These are phyloP conservation scores for Protobothrops flavoviridis DNA, from an alignment of 2,113 vertebrate genomes.

Conservation along the genomic window DNA sequence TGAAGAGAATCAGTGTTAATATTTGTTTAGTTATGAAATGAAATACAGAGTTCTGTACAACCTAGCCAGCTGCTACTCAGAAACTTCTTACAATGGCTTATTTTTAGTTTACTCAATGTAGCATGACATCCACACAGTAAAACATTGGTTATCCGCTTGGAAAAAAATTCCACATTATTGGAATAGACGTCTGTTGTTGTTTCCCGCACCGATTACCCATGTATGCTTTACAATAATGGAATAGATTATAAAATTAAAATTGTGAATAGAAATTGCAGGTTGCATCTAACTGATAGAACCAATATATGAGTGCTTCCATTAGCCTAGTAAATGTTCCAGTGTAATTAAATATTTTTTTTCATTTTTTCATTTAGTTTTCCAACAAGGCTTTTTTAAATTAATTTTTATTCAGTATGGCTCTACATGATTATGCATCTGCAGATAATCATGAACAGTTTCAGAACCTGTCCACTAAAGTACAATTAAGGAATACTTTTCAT, in stretches of 20 bases:
- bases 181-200: not conserved
- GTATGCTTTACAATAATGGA: not conserved
- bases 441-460: not conserved
- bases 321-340: conserved; percentile 4
- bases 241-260: conserved; percentile 4
- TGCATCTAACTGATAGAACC: not conserved
- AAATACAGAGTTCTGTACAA: not conserved
- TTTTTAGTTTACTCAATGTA: not conserved
- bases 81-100: not conserved
- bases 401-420: not conserved
- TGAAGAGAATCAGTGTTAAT: not conserved
- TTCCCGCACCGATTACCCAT: not conserved
- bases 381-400: not conserved
- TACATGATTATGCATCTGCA: not conserved
- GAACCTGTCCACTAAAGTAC: not conserved
- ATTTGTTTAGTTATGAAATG: not conserved
- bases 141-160: not conserved
- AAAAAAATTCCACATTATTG: not conserved
- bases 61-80: no score
- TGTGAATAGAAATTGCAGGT: conserved; percentile 4
- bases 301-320: not conserved
- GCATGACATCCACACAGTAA: not conserved
- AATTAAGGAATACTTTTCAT: not conserved
- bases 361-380: not conserved
- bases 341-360: not conserved